phyloP scores from a whole-genome alignment of 2,888 invertebrate genomes.

The Spisula subtruncata region DNA sequence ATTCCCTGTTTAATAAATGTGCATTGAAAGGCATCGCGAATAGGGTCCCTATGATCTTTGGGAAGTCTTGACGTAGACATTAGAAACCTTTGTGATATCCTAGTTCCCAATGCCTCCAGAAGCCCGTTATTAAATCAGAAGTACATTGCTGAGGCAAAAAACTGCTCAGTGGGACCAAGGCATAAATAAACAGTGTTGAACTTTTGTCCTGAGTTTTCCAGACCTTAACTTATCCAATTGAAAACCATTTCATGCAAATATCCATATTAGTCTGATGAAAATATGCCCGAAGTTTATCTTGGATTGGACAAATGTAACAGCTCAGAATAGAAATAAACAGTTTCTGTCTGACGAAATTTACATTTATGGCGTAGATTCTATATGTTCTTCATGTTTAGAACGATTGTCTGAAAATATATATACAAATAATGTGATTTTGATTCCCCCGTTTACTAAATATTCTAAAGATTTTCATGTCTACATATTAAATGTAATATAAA shows the following conservation, averaged over 20 bases:
- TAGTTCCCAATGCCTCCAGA: too few relatives aligned
- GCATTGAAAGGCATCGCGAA: too few relatives aligned
- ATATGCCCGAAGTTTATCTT: not conserved
- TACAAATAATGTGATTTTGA: not conserved
- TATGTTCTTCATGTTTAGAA: not conserved
- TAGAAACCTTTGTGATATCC: too few relatives aligned
- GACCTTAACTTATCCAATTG: not conserved
- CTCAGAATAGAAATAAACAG: not conserved
- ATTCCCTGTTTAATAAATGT: too few relatives aligned
- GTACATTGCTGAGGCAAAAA: too few relatives aligned
- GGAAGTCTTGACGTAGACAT: too few relatives aligned
- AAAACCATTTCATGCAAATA: not conserved
- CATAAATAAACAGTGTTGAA: too few relatives aligned
- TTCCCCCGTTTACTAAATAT: conserved; percentile 16
- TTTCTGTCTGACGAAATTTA: not conserved
- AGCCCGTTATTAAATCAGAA: too few relatives aligned
- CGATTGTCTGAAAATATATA: not conserved
- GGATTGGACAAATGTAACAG: not conserved
- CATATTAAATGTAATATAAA: not conserved
- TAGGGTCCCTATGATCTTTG: too few relatives aligned
- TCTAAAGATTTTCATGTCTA: conserved; percentile 6
- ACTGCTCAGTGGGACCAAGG: too few relatives aligned
- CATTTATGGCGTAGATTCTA: not conserved
- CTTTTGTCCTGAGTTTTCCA: not conserved
- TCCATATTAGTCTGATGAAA: not conserved